Conservation (phyloP, 1,140 invertebrate species). For the Pentalonia nigronervosa region DNA sequence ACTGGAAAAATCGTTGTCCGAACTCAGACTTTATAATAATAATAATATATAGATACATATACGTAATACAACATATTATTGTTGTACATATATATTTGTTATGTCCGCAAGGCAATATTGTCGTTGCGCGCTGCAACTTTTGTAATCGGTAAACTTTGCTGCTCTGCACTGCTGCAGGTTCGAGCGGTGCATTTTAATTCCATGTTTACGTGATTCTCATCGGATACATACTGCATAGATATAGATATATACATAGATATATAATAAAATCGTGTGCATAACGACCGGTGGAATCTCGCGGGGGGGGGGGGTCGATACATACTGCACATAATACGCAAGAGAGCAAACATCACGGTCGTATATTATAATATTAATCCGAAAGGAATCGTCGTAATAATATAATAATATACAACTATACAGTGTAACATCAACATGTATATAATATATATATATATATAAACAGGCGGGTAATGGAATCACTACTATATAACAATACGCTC, state of each 20-base stretch:
- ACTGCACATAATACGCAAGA: neutral
- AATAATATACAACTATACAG: neutral
- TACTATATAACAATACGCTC: neutral
- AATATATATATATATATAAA: neutral
- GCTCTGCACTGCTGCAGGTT: neutral
- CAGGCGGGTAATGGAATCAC: neutral
- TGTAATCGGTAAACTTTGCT: constrained; percentile 37
- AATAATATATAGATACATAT: too few species aligned
- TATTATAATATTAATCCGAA: neutral
- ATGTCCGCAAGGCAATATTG: neutral
- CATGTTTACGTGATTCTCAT: neutral
- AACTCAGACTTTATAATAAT: neutral
- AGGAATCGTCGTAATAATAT: constrained; percentile 6
- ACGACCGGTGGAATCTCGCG: neutral
- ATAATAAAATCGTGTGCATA: neutral
- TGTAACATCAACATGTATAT: neutral
- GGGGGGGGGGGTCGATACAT: neutral
- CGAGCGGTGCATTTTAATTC: constrained; percentile 29
- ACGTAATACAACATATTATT: neutral
- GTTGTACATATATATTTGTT: neutral
- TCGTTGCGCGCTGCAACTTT: neutral
- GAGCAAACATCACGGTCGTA: neutral
- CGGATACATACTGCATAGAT: too few species aligned
- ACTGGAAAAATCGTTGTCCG: neutral
- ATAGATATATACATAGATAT: neutral